Evolutionary conservation across 2,113 vertebrate species (phyloP).

Genomic region (Rhea americana): DNA sequence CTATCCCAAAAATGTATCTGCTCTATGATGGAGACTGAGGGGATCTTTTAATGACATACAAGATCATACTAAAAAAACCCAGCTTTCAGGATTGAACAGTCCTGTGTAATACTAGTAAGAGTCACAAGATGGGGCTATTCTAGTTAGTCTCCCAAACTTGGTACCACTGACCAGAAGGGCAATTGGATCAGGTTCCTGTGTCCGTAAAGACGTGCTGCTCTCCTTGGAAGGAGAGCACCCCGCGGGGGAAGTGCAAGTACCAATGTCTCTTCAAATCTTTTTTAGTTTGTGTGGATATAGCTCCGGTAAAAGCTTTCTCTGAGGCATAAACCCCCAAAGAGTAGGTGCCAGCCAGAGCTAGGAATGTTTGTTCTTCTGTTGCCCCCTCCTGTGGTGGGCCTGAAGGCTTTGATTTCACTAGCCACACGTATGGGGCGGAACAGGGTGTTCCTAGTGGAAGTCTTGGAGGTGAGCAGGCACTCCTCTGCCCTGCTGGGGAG

Average conservation of each 20-base stretch:
- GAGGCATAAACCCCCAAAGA: fast-evolving
- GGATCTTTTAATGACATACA: background rate
- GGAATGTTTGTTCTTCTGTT: fast-evolving
- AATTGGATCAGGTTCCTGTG: fast-evolving
- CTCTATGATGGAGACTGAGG: background rate
- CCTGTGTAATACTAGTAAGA: background rate
- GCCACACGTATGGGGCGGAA: background rate
- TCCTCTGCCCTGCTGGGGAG: background rate
- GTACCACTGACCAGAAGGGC: fast-evolving
- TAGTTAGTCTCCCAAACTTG: fast-evolving
- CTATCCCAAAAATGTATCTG: fast-evolving
- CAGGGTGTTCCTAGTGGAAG: background rate
- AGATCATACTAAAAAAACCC: fast-evolving
- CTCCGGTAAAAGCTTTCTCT: background rate
- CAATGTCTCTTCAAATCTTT: fast-evolving
- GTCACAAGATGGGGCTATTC: slow-evolving; percentile 13
- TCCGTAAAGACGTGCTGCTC: fast-evolving
- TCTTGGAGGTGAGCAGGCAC: background rate
- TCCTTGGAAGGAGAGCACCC: background rate
- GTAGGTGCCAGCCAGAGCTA: fast-evolving
- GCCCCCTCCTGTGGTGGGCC: background rate
- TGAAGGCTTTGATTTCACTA: fast-evolving
- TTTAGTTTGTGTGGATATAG: fast-evolving
- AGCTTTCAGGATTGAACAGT: fast-evolving
- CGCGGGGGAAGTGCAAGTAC: fast-evolving